Evolutionary conservation across 2,797 vertebrate species (phyloP), one percentile per base, ranked within the genome.

Genomic region (Scarus forsteni): DNA sequence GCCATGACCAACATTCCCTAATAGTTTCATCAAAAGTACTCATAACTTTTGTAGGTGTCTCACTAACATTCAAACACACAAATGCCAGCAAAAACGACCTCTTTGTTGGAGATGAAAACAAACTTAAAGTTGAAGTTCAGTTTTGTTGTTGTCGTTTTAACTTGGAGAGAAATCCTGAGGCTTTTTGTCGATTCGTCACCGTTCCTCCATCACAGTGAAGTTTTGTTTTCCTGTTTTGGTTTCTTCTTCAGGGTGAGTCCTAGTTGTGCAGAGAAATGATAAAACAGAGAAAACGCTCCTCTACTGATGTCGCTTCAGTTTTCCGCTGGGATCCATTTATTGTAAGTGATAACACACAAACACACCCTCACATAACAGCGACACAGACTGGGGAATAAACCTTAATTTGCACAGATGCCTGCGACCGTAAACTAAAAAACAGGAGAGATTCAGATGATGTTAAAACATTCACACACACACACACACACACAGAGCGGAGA

Each of bases 251-350:
- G 59, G 65, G 40, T 10, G 27, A 71, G 16, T 0, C 7, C 50
- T 53, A 34, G 40, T 55, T 3, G 11, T 52, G 43, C 18, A 56
- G 39, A 69, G 34, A 43, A 43, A 49, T 14, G 39, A 77, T 40
- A 52, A 68, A 73, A 69, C 6, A 46, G 48, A 74, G 18, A 59
- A 71, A 69, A 43, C 1, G 8, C 46, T 66, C 18, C 39, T 12
- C 53, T 49, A 53, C 71, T 76, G 40, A 59, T 38, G 57, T 48
- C 38, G 27, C 73, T 53, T 68, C 46, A 13, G 10, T 64, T 82
- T 63, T 40, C 83, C 62, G 10, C 68, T 51, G 78, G 70, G 81
- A 77, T 68, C 60, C 49, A 51, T 73, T 80, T 69, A 71, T 71
- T 1, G 15, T 60, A 48, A 70, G 68, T 55, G 60, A 80, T 73